Percentiles rank a stretch among this genome's conserved stretches.
These are phyloP conservation scores for Brachystomella parvula DNA, from an alignment of 1,140 invertebrate genomes.

Conservation along the genomic window DNA sequence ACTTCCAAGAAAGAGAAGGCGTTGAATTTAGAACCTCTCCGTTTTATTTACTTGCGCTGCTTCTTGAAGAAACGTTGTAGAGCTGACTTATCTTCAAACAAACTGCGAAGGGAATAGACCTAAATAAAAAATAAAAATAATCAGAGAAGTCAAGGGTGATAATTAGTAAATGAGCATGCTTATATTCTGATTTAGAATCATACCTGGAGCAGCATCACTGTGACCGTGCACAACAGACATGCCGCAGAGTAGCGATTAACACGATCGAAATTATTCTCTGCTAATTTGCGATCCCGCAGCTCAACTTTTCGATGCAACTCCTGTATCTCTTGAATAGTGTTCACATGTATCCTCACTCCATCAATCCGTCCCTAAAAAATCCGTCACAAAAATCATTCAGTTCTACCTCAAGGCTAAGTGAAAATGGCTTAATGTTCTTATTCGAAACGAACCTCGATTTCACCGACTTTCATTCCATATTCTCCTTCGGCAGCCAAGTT, in stretches of 20 bases:
- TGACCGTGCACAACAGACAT: slow-evolving; percentile 61
- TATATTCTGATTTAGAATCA: too few relatives aligned
- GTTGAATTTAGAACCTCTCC: slow-evolving; percentile 24
- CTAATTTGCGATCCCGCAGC: slow-evolving; percentile 64
- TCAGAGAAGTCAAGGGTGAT: neutral
- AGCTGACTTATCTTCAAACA: slow-evolving; percentile 58
- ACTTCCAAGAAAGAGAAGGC: neutral
- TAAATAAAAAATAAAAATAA: slow-evolving; percentile 29
- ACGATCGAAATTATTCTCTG: slow-evolving; percentile 62
- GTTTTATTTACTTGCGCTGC: neutral
- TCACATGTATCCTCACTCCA: slow-evolving; percentile 53
- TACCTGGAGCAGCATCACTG: slow-evolving; percentile 58
- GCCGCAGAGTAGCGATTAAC: slow-evolving; percentile 64
- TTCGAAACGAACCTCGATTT: slow-evolving; percentile 49
- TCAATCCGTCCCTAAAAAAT: slow-evolving; percentile 50
- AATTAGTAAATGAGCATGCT: too few relatives aligned
- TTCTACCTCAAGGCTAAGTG: neutral
- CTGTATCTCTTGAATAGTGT: slow-evolving; percentile 59
- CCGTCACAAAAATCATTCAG: slow-evolving; percentile 10
- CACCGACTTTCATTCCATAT: slow-evolving; percentile 56
- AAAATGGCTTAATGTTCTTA: slow-evolving; percentile 15
- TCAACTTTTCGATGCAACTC: slow-evolving; percentile 63
- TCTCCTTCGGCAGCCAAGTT: slow-evolving; percentile 46
- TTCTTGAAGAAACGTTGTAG: slow-evolving; percentile 40
- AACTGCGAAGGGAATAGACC: slow-evolving; percentile 56